These are phyloP conservation scores for Andricus curvator DNA, from an alignment of 2,888 invertebrate species.

Conservation along the genomic window DNA sequence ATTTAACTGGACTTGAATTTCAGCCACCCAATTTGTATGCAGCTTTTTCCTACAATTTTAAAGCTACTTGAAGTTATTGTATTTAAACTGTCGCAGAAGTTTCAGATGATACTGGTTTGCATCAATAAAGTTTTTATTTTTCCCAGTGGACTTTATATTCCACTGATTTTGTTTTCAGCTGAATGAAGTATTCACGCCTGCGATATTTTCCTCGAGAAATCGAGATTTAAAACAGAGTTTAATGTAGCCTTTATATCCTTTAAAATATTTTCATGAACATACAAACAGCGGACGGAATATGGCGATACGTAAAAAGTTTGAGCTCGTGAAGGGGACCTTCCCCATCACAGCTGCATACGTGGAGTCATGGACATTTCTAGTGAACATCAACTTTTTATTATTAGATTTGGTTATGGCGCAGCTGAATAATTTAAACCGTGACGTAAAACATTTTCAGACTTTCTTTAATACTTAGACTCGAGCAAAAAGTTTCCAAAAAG, in stretches of 20 bases:
- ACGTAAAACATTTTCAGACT: background rate
- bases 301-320: conserved; percentile 8
- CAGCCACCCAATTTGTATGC: background rate
- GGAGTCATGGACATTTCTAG: background rate
- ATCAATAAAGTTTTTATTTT: background rate
- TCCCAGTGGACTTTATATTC: background rate
- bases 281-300: background rate
- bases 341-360: background rate
- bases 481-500: background rate
- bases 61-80: background rate
- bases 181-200: background rate
- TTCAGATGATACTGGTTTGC: background rate
- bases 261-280: background rate
- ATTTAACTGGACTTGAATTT: background rate
- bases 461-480: background rate
- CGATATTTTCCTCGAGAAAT: background rate
- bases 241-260: background rate
- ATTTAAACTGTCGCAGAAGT: background rate
- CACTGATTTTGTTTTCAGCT: background rate
- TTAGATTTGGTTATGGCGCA: conserved; percentile 5
- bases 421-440: conserved; percentile 3
- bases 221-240: background rate
- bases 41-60: background rate
- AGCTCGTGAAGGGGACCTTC: background rate
- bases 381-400: conserved; percentile 11